Conservation (phyloP, 2,888 invertebrate species). For the Hedya salicella region DNA sequence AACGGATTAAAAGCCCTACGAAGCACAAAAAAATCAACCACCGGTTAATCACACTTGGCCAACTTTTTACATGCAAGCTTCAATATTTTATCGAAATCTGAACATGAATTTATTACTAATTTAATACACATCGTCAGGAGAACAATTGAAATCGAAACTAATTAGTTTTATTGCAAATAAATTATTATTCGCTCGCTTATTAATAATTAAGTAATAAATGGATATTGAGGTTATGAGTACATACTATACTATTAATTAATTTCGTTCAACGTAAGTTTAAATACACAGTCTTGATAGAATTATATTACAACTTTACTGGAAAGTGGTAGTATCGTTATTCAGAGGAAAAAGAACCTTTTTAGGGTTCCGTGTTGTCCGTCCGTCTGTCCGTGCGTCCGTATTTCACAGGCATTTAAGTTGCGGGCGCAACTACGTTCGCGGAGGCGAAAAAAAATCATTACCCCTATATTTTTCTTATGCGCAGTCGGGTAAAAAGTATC, state of each 20-base stretch:
- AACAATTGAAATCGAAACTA: neutral
- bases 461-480: too few species aligned
- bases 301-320: too few species aligned
- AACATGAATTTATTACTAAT: slow-evolving; percentile 16
- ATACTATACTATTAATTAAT: neutral
- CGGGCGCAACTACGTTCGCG: too few species aligned
- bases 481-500: too few species aligned
- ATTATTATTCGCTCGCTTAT: neutral
- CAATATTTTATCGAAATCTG: neutral
- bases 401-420: too few species aligned
- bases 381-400: too few species aligned
- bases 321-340: too few species aligned
- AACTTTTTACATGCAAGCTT: neutral
- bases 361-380: too few species aligned
- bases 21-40: neutral
- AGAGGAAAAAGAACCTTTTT: too few species aligned
- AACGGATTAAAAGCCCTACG: too few species aligned
- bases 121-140: neutral
- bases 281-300: too few species aligned
- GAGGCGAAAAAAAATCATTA: too few species aligned
- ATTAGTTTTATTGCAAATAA: slow-evolving; percentile 10
- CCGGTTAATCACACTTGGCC: slow-evolving; percentile 1
- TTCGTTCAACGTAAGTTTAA: neutral
- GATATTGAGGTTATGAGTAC: neutral
- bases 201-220: slow-evolving; percentile 6